Percentiles rank a stretch among this genome's conserved stretches.
Evolutionary conservation across 2,888 invertebrate genomes (phyloP).

Genomic region (Cecidostiba fungosa): DNA sequence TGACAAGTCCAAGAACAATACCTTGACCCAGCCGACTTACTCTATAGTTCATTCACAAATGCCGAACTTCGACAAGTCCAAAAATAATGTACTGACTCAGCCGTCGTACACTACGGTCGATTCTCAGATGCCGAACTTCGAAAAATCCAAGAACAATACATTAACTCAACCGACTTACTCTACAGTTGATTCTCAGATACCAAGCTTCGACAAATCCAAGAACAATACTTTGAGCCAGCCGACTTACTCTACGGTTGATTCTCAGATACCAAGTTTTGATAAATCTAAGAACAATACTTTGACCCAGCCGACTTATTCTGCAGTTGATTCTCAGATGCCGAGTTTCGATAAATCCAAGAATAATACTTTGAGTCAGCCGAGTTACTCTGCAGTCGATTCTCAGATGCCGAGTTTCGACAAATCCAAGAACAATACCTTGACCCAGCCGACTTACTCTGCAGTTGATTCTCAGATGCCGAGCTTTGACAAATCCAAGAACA

Average conservation of each 20-base stretch:
- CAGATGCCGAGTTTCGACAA: not conserved
- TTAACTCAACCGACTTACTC: not conserved
- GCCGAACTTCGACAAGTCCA: not conserved
- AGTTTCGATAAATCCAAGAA: not conserved
- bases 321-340: not conserved
- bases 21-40: not conserved
- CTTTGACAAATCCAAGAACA: not conserved
- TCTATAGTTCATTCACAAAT: not conserved
- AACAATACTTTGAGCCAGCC: not conserved
- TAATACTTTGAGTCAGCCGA: not conserved
- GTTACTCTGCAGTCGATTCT: not conserved
- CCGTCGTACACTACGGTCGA: not conserved
- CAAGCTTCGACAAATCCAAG: not conserved
- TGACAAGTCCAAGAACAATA: slow-evolving; percentile 74
- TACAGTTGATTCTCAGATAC: not conserved
- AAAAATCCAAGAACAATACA: not conserved
- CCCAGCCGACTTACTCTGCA: not conserved
- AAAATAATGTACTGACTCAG: not conserved
- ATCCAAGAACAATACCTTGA: not conserved
- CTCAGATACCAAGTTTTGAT: not conserved
- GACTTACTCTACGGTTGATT: not conserved
- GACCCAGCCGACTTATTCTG: not conserved
- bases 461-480: no score
- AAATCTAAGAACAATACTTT: not conserved
- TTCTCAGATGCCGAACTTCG: not conserved